A percentile compares a stretch with the other conserved stretches of the same genome.
These are phyloP conservation scores for Chaetodon auriga DNA, from an alignment of 2,113 vertebrate species.

Conservation along the genomic window DNA sequence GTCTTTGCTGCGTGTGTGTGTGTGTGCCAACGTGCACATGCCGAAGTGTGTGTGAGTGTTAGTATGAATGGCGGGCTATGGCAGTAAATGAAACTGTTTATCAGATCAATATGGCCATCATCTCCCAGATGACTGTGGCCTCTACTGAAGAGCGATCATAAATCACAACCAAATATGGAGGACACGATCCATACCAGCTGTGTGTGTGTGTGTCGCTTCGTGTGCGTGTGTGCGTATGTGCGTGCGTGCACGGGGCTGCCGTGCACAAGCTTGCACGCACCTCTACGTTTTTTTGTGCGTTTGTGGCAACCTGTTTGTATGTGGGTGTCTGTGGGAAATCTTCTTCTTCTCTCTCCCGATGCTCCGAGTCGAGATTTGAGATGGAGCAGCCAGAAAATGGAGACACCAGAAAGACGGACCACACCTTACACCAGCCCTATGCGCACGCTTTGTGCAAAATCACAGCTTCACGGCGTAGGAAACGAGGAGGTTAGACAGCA, in stretches of 20 bases:
- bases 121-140: constrained; percentile 82
- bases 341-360: constrained; percentile 2
- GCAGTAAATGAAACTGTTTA: constrained; percentile 85
- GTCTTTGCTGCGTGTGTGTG: constrained; percentile 55
- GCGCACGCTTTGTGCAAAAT: not conserved
- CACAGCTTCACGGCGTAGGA: not conserved
- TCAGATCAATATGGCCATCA: constrained; percentile 85
- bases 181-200: constrained; percentile 70
- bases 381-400: constrained; percentile 54
- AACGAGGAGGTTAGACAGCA: not conserved
- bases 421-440: constrained; percentile 41
- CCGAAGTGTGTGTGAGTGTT: constrained; percentile 27
- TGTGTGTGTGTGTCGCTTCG: constrained; percentile 43
- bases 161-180: constrained; percentile 81
- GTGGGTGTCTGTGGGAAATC: constrained; percentile 17
- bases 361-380: constrained; percentile 42
- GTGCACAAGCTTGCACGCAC: constrained; percentile 9
- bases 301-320: constrained; percentile 27
- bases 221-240: not conserved
- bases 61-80: constrained; percentile 74
- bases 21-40: constrained; percentile 23
- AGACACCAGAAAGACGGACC: constrained; percentile 48
- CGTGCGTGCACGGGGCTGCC: not conserved
- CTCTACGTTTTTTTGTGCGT: constrained; percentile 20
- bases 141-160: constrained; percentile 81